Base-by-base conservation (phyloP, 2,888 invertebrate species). In the Hyles lineata region DNA sequence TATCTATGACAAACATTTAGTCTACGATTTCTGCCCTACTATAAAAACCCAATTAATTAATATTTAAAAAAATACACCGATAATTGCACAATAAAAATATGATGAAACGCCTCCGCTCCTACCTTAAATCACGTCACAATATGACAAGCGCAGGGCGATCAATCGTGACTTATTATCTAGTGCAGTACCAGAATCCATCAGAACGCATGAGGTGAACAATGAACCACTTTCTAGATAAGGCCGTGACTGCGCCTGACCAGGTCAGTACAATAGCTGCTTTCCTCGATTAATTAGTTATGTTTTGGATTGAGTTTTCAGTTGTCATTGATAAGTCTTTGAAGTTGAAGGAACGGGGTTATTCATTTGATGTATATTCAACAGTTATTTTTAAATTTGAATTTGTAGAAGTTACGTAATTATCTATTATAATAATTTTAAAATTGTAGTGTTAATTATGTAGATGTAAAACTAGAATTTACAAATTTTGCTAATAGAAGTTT, bases 111-210 rank as follows among this genome's bases (percentile, higher is more conserved):
- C 78, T 71, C 73, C 75, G 73, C 83, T 77, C 77, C 70, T 82
- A 72, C 74, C 81, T 86, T 86, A 70, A 63, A 76, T 78, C 75
- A 72, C 72, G 80, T 76, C 78, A 78, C 73, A 83, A 83, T 83
- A 83, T 81, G 83, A 85, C 84, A 80, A 83, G 76, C 80, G 81
- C 78, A 81, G 85, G 82, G 86, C 89, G 84, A 92, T 92, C 92
- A 89, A 91, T 93, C 92, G 92, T 92, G 91, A 88, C 87, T 90
- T 87, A 89, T 89, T 89, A 89, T 89, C 87, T 85, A 79, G 85
- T 83, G 77, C 82, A 76, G 83, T 81, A 84, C 83, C 81, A 82
- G 84, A 88, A 90, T 88, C 87, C 87, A 90, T 90, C 90, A 89
- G 83, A 79, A 84, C 85, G 86, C 86, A 86, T 84, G 84, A 87